Percentiles rank a stretch among this genome's conserved stretches.
Conservation (phyloP, 2,888 invertebrate genomes). For the Idaea biselata region DNA sequence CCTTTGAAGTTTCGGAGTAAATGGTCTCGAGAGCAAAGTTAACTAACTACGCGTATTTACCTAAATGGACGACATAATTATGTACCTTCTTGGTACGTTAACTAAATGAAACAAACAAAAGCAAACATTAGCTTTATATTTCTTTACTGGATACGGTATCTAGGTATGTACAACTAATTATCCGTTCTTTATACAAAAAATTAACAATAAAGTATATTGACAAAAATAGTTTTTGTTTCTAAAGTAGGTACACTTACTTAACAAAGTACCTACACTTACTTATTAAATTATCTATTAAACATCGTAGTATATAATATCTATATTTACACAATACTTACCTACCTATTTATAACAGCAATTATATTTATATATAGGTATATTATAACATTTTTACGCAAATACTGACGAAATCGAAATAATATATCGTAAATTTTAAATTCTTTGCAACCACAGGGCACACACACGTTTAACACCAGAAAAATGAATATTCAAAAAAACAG, state of each 20-base stretch:
- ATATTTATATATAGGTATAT: too few species aligned
- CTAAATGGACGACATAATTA: background rate
- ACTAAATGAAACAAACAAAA: background rate
- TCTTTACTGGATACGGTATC: background rate
- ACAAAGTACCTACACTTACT: too few species aligned
- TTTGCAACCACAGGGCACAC: background rate
- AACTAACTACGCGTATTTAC: background rate
- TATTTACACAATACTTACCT: too few species aligned
- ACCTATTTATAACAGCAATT: too few species aligned
- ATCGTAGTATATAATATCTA: too few species aligned
- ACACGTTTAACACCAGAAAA: too few species aligned
- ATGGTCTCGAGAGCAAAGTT: background rate
- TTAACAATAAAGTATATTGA: too few species aligned
- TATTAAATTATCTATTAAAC: too few species aligned
- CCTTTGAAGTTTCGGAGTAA: background rate
- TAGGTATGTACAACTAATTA: background rate
- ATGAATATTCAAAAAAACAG: too few species aligned
- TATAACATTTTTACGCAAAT: background rate
- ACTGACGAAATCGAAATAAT: background rate
- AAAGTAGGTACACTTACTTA: too few species aligned
- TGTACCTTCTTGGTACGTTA: background rate
- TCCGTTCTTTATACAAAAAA: background rate
- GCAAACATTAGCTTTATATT: background rate
- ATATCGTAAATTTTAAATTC: background rate
- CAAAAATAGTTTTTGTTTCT: too few species aligned